A percentile compares a stretch with the other conserved stretches of the same genome.
Conservation (phyloP, 2,113 vertebrate species). For the Eurystomus gularis region DNA sequence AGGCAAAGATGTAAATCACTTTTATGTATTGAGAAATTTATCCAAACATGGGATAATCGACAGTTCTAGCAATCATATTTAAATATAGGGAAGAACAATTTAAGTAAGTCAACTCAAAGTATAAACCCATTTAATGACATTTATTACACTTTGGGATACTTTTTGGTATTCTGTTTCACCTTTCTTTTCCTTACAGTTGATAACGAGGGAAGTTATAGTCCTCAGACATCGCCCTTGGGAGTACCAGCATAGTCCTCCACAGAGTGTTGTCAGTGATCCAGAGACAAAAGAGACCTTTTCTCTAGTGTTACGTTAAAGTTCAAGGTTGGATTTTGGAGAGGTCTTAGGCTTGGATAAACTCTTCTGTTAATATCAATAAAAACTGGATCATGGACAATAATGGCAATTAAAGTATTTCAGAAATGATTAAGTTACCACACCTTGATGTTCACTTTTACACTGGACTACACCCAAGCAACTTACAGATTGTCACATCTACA, state of each 20-base stretch:
- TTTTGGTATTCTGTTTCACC: not conserved
- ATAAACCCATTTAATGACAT: not conserved
- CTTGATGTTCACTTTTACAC: not conserved
- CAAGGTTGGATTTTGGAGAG: not conserved
- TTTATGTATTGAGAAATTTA: not conserved
- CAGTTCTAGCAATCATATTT: not conserved
- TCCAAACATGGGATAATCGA: not conserved
- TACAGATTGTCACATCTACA: not conserved
- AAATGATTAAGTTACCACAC: not conserved
- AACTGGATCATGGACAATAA: not conserved
- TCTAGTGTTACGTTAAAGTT: not conserved
- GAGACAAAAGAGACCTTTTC: not conserved
- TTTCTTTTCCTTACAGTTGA: not conserved
- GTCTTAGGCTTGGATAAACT: not conserved
- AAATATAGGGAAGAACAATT: not conserved
- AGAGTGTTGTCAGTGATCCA: not conserved
- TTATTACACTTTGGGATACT: not conserved
- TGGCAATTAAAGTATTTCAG: not conserved
- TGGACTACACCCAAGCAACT: not conserved
- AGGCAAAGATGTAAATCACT: not conserved
- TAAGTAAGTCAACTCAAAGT: not conserved
- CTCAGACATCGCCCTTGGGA: not conserved
- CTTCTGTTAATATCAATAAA: not conserved
- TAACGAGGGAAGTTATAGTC: not conserved
- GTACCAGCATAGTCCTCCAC: not conserved